phyloP scores from a whole-genome alignment of 2,113 vertebrate genomes.

The Aspiorhynchus laticeps region DNA sequence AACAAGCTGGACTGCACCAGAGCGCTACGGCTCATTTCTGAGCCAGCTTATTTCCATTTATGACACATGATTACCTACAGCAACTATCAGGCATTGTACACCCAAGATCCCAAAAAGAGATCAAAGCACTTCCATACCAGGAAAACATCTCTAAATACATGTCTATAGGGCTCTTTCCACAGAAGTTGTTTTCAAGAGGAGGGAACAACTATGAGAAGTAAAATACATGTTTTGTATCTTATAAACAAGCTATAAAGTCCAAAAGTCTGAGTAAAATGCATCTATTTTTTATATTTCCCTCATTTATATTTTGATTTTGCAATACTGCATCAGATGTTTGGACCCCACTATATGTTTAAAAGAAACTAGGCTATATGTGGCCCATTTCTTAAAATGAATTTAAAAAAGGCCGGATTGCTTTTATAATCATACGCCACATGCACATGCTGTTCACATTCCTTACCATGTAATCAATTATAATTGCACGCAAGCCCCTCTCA shows the following conservation, averaged over 20 bases:
- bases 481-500: constrained; percentile 29
- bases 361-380: not conserved
- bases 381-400: not conserved
- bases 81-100: constrained; percentile 45
- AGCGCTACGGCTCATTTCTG: constrained; percentile 77
- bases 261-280: not conserved
- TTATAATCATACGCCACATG: constrained; percentile 39
- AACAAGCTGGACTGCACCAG: constrained; percentile 73
- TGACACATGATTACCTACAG: constrained; percentile 60
- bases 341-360: not conserved
- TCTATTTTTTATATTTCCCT: not conserved
- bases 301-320: not conserved
- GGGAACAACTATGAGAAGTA: not conserved
- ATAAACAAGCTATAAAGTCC: not conserved
- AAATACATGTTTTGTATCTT: not conserved
- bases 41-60: constrained; percentile 59
- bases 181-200: constrained; percentile 31
- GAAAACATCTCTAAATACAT: constrained; percentile 44
- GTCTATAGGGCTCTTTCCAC: constrained; percentile 26
- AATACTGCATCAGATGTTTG: not conserved
- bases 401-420: not conserved
- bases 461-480: constrained; percentile 36
- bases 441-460: constrained; percentile 32
- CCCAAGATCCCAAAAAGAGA: constrained; percentile 34
- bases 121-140: constrained; percentile 47